Conservation (phyloP, 2,888 invertebrate genomes). For the Lydus trimaculatus region DNA sequence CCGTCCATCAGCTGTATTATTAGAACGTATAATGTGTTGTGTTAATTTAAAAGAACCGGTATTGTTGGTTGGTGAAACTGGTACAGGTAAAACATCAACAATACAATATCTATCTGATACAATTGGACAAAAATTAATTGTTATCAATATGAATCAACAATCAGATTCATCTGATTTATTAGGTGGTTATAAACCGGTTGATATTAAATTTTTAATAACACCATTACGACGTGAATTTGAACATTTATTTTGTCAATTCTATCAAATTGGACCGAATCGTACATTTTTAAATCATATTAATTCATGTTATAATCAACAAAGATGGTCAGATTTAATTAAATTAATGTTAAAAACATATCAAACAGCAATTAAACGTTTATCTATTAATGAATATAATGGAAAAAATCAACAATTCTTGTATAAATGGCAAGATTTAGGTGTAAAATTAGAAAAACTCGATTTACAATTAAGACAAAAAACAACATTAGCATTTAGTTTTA, state of each 20-base stretch:
- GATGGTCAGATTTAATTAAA: conserved; percentile 75
- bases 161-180: conserved; percentile 96
- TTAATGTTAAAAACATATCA: conserved; percentile 78
- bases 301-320: conserved; percentile 74
- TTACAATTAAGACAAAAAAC: conserved; percentile 76
- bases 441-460: conserved; percentile 75
- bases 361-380: conserved; percentile 69
- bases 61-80: conserved; percentile 96
- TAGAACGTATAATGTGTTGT: conserved; percentile 90
- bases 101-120: conserved; percentile 90
- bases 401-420: conserved; percentile 45
- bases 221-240: conserved; percentile 88
- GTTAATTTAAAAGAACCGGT: conserved; percentile 87
- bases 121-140: conserved; percentile 84
- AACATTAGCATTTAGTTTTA: conserved; percentile 85
- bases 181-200: conserved; percentile 97
- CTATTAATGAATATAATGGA: conserved; percentile 30
- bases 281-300: conserved; percentile 85
- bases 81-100: conserved; percentile 96
- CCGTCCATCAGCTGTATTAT: conserved; percentile 76
- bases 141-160: conserved; percentile 99
- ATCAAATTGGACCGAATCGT: conserved; percentile 77
- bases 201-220: conserved; percentile 81
- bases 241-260: conserved; percentile 79
- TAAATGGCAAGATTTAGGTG: conserved; percentile 72